phyloP scores from a whole-genome alignment of 30 jellyfish, hydroid and myxozoan species.

The Calvadosia cruxmelitensis region DNA sequence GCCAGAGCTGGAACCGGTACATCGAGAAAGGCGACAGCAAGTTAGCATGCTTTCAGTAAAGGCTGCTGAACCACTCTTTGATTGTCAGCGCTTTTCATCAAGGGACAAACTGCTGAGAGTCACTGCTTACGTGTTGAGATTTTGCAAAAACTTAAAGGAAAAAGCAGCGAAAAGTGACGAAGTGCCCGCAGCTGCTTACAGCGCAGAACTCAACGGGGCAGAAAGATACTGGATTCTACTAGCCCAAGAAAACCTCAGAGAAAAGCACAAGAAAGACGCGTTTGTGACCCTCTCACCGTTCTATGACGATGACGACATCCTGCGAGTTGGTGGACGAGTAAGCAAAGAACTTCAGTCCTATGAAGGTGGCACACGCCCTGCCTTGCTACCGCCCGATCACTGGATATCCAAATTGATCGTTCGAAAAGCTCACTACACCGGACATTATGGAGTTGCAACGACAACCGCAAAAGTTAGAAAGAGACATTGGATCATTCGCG shows the following conservation, averaged over 20 bases:
- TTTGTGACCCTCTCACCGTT: constrained; percentile 34
- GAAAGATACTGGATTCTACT: constrained; percentile 21
- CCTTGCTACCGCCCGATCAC: constrained; percentile 26
- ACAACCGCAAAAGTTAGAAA: constrained; percentile 32
- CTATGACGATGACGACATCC: constrained; percentile 20
- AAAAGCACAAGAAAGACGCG: constrained; percentile 36
- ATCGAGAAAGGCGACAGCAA: constrained; percentile 9
- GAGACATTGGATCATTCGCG: too few species aligned
- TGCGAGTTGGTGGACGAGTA: constrained; percentile 49
- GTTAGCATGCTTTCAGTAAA: constrained; percentile 7
- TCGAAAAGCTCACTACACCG: constrained; percentile 19
- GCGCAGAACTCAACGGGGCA: constrained; percentile 39
- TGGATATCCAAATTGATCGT: constrained; percentile 18
- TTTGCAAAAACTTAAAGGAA: constrained; percentile 16
- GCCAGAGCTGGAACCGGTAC: constrained; percentile 8
- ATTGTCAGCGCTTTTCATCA: constrained; percentile 24
- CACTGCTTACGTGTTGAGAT: constrained; percentile 30
- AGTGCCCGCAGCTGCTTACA: constrained; percentile 21
- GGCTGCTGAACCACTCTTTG: constrained; percentile 7
- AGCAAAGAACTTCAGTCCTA: constrained; percentile 22
- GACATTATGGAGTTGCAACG: constrained; percentile 38
- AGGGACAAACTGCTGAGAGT: constrained; percentile 27
- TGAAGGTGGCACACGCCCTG: constrained; percentile 38
- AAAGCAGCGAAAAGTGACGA: constrained; percentile 15
- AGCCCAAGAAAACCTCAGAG: constrained; percentile 30